A percentile compares a stretch with the other conserved stretches of the same genome.
phyloP scores from a whole-genome alignment of 2,888 invertebrate genomes.

The Taphrorychus bicolor region DNA sequence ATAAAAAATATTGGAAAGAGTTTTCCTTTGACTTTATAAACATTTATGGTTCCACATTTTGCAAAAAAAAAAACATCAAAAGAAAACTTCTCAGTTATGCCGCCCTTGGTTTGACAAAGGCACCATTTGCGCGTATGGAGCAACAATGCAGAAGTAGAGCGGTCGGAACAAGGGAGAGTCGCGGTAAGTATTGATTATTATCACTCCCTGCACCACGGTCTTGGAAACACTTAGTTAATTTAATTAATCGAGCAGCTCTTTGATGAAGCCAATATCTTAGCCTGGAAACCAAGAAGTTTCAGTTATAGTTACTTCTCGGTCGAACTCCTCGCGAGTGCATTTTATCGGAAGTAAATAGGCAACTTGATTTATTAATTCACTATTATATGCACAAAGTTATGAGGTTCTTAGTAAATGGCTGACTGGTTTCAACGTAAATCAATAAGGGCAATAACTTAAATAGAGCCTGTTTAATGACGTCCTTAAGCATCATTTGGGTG shows the following conservation, averaged over 20 bases:
- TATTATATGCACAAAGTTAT: background rate
- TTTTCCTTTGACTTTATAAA: no score
- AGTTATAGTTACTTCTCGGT: conserved; percentile 48
- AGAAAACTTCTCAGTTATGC: background rate
- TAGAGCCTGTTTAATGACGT: background rate
- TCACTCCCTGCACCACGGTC: conserved; percentile 46
- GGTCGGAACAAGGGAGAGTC: background rate
- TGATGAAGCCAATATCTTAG: conserved; percentile 53
- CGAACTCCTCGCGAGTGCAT: conserved; percentile 13
- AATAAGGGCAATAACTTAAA: background rate
- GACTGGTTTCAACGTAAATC: background rate
- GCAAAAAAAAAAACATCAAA: no score
- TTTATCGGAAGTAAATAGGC: conserved; percentile 13
- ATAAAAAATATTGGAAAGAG: no score
- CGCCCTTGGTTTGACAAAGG: background rate
- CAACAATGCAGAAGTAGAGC: conserved; percentile 34
- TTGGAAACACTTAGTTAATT: conserved; percentile 52
- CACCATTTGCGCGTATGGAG: background rate
- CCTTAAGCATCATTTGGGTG: conserved; percentile 5
- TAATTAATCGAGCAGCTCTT: conserved; percentile 50
- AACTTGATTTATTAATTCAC: background rate
- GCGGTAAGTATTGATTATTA: conserved; percentile 47
- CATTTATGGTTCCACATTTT: no score
- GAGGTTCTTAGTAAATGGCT: no score
- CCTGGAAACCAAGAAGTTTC: conserved; percentile 32